These are phyloP conservation scores for Morpho deidamia DNA, from an alignment of 2,888 invertebrate species.

Conservation along the genomic window DNA sequence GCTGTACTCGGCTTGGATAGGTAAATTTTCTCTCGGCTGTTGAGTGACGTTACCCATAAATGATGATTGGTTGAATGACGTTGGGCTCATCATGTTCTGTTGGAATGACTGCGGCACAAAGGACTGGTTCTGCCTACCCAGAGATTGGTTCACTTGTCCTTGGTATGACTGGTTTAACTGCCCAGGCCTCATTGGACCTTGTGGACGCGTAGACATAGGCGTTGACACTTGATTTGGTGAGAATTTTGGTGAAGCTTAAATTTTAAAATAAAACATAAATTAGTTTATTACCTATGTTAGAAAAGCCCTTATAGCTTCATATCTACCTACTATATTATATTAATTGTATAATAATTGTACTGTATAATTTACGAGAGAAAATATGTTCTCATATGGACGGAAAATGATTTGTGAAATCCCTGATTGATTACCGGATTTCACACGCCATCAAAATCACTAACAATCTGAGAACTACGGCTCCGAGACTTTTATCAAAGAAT, in stretches of 20 bases:
- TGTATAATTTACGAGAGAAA: no score
- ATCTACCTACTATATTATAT: no score
- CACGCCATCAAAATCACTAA: no score
- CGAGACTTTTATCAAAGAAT: no score
- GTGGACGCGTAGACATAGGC: constrained; percentile 60
- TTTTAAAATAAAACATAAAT: background rate
- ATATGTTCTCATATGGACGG: no score
- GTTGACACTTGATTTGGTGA: constrained; percentile 72
- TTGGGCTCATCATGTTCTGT: constrained; percentile 50
- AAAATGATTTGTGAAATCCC: no score
- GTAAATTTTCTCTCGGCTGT: constrained; percentile 55
- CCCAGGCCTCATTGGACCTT: constrained; percentile 50
- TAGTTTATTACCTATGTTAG: no score
- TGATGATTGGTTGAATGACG: constrained; percentile 59
- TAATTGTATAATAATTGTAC: no score
- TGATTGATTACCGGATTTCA: no score
- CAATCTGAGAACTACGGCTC: no score
- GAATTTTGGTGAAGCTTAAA: constrained; percentile 65
- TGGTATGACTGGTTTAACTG: constrained; percentile 60
- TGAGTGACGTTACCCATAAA: constrained; percentile 55
- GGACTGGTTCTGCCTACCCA: constrained; percentile 47
- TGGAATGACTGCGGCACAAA: constrained; percentile 54
- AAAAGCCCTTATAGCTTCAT: no score
- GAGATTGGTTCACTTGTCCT: constrained; percentile 54
- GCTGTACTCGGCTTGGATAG: constrained; percentile 67